Conservation (phyloP, 2,888 invertebrate genomes). For the Scrobipalpa atriplicella region DNA sequence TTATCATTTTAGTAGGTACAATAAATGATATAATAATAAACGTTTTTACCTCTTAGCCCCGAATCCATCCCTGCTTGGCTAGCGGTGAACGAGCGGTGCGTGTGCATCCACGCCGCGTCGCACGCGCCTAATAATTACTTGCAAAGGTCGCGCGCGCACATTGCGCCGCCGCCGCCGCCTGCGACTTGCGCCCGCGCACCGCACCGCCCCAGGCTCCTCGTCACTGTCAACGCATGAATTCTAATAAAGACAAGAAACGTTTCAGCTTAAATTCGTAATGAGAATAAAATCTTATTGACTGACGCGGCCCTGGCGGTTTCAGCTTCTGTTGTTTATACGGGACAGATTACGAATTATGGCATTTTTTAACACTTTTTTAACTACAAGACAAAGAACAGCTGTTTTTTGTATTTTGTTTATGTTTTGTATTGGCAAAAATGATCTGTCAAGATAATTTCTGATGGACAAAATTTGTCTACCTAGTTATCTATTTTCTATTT, state of each 20-base stretch:
- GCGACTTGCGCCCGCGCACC: slow-evolving; percentile 43
- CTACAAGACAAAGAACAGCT: too few species aligned
- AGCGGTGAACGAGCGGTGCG: slow-evolving; percentile 43
- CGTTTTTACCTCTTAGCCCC: neutral
- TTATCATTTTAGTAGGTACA: too few species aligned
- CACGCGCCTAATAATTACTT: slow-evolving; percentile 77
- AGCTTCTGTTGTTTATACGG: neutral
- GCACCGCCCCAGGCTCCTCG: slow-evolving; percentile 33
- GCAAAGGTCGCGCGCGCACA: slow-evolving; percentile 79
- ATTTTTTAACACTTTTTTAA: too few species aligned
- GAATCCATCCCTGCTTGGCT: slow-evolving; percentile 33
- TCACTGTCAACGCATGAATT: slow-evolving; percentile 30
- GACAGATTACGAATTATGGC: neutral
- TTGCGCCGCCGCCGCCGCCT: slow-evolving; percentile 56
- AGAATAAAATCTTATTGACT: too few species aligned
- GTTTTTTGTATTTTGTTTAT: too few species aligned
- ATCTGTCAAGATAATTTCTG: too few species aligned
- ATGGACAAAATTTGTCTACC: too few species aligned
- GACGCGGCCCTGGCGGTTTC: neutral
- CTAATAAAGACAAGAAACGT: slow-evolving; percentile 27
- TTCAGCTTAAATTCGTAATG: neutral
- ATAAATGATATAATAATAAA: too few species aligned
- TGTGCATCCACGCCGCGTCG: slow-evolving; percentile 53
- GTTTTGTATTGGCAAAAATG: too few species aligned
- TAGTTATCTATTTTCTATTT: too few species aligned